Evolutionary conservation across 2,113 vertebrate genomes (phyloP).

Genomic region (Melierax canorus): DNA sequence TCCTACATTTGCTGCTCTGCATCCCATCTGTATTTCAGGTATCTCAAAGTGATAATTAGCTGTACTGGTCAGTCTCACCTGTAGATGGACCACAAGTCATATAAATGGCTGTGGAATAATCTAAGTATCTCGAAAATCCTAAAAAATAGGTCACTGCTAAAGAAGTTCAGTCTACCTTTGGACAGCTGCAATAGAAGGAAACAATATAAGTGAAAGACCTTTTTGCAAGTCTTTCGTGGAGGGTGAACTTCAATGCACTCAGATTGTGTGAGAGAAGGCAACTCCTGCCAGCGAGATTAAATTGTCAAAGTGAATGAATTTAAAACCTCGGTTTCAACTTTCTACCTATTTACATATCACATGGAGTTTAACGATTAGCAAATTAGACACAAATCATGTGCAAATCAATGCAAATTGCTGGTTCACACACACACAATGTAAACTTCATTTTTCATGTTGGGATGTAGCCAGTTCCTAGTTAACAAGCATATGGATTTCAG

Average conservation of each 20-base stretch:
- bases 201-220: neutral
- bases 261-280: neutral
- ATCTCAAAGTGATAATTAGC: neutral
- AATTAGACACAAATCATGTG: slow-evolving; percentile 67
- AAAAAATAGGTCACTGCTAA: neutral
- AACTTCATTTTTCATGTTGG: slow-evolving; percentile 57
- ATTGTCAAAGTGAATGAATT: slow-evolving; percentile 24
- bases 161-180: neutral
- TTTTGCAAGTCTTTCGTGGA: neutral
- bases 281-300: neutral
- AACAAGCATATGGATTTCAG: slow-evolving; percentile 63
- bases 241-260: neutral
- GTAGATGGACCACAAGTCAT: neutral
- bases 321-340: neutral
- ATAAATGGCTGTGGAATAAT: neutral
- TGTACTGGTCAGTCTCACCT: neutral
- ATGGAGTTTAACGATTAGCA: slow-evolving; percentile 29
- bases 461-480: slow-evolving; percentile 23
- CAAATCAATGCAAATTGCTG: slow-evolving; percentile 64
- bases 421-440: slow-evolving; percentile 39
- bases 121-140: neutral
- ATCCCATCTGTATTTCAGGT: neutral
- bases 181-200: neutral
- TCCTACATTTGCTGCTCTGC: neutral
- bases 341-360: slow-evolving; percentile 45